These are phyloP conservation scores for Pipistrellus kuhlii DNA, from an alignment of 2,797 vertebrate genomes.

Conservation along the genomic window DNA sequence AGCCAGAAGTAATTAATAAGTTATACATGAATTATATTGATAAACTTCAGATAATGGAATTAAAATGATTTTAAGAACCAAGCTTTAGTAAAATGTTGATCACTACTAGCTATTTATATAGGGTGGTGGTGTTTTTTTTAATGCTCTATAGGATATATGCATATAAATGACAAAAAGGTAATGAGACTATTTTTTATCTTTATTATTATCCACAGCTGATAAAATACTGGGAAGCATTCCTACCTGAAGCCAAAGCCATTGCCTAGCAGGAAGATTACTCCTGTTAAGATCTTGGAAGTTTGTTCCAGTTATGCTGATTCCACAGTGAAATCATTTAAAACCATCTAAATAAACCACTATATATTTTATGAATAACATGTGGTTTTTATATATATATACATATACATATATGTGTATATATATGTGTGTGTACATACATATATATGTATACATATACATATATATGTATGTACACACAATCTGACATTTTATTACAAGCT, in stretches of 20 bases:
- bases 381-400: slow-evolving; percentile 87
- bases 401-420: slow-evolving; percentile 48
- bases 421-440: background rate
- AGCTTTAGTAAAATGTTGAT: slow-evolving; percentile 18
- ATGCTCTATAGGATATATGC: background rate
- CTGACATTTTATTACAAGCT: slow-evolving; percentile 90
- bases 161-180: slow-evolving; percentile 45
- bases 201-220: slow-evolving; percentile 91
- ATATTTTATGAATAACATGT: slow-evolving; percentile 91
- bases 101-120: background rate
- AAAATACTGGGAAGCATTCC: slow-evolving; percentile 98
- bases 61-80: slow-evolving; percentile 20
- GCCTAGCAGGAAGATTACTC: slow-evolving; percentile 89
- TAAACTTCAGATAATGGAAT: slow-evolving; percentile 35
- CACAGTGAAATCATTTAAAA: slow-evolving; percentile 89
- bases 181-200: slow-evolving; percentile 65
- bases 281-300: slow-evolving; percentile 83
- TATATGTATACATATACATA: slow-evolving; percentile 51
- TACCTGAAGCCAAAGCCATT: slow-evolving; percentile 99
- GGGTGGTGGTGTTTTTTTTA: background rate
- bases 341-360: slow-evolving; percentile 91
- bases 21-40: slow-evolving; percentile 36
- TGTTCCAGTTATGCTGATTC: slow-evolving; percentile 87
- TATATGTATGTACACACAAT: slow-evolving; percentile 74
- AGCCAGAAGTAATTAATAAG: slow-evolving; percentile 27